Evolutionary conservation across 1,140 invertebrate genomes (phyloP).

Genomic region (Teleogryllus occipitalis): DNA sequence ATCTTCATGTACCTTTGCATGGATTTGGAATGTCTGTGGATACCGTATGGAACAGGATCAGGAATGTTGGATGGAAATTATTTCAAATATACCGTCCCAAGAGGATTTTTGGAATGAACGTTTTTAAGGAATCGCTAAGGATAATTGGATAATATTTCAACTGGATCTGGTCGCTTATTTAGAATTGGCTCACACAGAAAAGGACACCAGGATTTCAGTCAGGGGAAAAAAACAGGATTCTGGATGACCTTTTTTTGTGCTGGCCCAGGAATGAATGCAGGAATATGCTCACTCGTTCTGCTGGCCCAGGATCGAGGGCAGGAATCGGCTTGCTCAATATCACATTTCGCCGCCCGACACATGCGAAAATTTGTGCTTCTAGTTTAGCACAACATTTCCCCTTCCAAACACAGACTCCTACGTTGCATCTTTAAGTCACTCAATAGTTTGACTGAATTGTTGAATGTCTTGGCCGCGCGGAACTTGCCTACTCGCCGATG

Average conservation of each 20-base stretch:
- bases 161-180: background rate
- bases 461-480: background rate
- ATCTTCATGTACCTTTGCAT: constrained; percentile 10
- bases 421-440: background rate
- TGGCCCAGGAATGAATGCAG: background rate
- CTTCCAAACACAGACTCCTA: background rate
- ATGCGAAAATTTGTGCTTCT: background rate
- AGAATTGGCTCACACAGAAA: constrained; percentile 8
- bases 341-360: background rate
- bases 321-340: background rate
- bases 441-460: background rate
- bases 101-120: background rate
- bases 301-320: background rate
- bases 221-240: constrained; percentile 10
- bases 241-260: constrained; percentile 12
- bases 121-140: constrained; percentile 6
- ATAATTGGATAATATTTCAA: constrained; percentile 5
- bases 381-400: background rate
- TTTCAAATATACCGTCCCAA: background rate
- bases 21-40: constrained; percentile 15
- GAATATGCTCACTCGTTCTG: background rate
- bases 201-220: constrained; percentile 9
- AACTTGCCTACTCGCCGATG: background rate
- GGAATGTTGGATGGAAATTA: constrained; percentile 11
- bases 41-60: background rate